Evolutionary conservation across 1,140 invertebrate species (phyloP), one percentile per base, ranked within the genome.

Genomic region (Halesus radiatus): DNA sequence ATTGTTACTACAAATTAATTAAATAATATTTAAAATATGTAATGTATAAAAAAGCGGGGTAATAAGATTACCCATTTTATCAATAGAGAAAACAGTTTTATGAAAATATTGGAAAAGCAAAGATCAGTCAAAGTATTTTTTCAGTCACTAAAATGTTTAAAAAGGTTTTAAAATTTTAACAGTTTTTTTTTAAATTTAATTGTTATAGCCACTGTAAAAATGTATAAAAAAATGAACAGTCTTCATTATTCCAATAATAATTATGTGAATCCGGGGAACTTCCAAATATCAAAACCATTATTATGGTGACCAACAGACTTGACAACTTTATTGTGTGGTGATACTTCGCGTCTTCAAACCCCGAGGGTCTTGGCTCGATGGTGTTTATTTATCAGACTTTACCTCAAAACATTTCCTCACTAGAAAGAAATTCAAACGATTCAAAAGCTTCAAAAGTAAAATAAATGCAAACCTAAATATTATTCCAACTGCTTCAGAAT

Each of bases 101-200:
- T 45, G 37, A 45, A 45, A 45, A 45, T 45, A 45, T 45, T 45
- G 37, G 37, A 45, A 45, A 45, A 45, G 37, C 13, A 45, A 45
- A 10, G 10, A 45, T 45, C 37, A 45, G 37, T 45, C 37, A 45
- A 45, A 23, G 26, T 37, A 29, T 66, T 66, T 66, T n/a, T 66
- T 66, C 62, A 66, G 62, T 66, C 62, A 66, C 62, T 66, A 32
- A 66, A 29, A 29, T 6, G 29, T 29, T 66, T 16, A 66, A 66
- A 66, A 29, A 66, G 5, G 20, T 22, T n/a, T 66, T 26, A 29
- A 29, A 64, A 64, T 64, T 20, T 64, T 26, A 64, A 64, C 60
- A 64, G 32, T 32, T 32, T 32, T 32, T 32, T 32, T 32, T 32
- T 13, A 45, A 66, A 16, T 66, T 29, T 22, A 32, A 66, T 66